Evolutionary conservation across 2,888 invertebrate genomes (phyloP).

Genomic region (Oscheius sp.): DNA sequence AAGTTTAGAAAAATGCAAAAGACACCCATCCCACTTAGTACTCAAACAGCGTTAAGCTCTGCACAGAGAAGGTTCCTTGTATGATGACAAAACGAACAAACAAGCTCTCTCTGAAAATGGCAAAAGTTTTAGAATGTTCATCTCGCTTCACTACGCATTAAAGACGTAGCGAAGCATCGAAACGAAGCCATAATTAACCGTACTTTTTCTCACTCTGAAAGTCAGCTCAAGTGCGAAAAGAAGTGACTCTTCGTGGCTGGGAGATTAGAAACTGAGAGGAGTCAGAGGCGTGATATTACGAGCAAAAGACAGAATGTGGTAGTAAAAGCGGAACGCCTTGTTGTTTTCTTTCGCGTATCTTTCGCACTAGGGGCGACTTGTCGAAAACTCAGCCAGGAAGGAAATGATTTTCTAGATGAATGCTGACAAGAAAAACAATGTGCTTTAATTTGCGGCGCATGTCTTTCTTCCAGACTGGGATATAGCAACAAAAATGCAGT

Average conservation of each 20-base stretch:
- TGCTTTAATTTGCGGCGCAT: background rate
- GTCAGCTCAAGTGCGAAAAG: background rate
- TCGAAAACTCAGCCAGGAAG: slow-evolving; percentile 3
- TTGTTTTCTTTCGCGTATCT: background rate
- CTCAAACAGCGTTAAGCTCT: too few species aligned
- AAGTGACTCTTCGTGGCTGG: background rate
- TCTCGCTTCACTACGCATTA: slow-evolving; percentile 7
- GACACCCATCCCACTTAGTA: too few species aligned
- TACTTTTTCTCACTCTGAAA: background rate
- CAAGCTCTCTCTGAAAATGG: background rate
- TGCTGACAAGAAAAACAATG: background rate
- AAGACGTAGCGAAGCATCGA: background rate
- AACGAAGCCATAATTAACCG: slow-evolving; percentile 6
- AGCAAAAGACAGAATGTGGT: background rate
- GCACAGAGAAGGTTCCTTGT: too few species aligned
- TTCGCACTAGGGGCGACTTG: background rate
- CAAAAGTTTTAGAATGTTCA: background rate
- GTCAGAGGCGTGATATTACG: background rate
- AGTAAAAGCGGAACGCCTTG: background rate
- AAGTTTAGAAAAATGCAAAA: too few species aligned
- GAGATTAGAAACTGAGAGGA: background rate
- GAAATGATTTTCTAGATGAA: slow-evolving; percentile 1
- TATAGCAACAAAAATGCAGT: background rate
- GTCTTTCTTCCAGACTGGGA: background rate
- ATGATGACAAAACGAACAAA: too few species aligned